These are phyloP conservation scores for Abscondita cerata DNA, from an alignment of 2,888 invertebrate species.

Conservation along the genomic window DNA sequence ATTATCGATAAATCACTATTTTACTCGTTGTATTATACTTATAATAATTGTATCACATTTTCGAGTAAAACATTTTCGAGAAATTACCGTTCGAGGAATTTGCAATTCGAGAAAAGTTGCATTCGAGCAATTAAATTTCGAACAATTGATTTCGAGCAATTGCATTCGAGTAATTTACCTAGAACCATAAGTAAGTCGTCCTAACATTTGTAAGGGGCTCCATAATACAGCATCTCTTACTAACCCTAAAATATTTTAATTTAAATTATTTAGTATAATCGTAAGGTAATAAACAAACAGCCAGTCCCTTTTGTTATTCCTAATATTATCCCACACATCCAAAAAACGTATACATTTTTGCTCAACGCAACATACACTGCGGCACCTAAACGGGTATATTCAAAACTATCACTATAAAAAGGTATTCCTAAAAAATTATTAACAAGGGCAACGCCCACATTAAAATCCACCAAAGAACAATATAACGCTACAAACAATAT, in stretches of 20 bases:
- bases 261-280: no score
- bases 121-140: no score
- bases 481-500: conserved; percentile 4
- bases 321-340: conserved; percentile 48
- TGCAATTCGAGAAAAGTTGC: no score
- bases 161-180: no score
- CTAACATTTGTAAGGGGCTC: conserved; percentile 43
- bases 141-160: no score
- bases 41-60: no score
- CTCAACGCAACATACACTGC: conserved; percentile 56
- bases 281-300: conserved; percentile 44
- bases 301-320: conserved; percentile 52
- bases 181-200: conserved; percentile 47
- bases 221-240: conserved; percentile 11
- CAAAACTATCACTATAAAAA: conserved; percentile 44
- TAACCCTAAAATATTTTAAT: conserved; percentile 14
- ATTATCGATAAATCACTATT: no score
- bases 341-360: conserved; percentile 55
- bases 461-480: conserved; percentile 19
- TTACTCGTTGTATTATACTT: no score
- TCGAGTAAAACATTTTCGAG: no score
- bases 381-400: conserved; percentile 52
- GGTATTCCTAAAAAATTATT: conserved; percentile 4
- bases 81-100: no score
- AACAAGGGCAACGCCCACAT: not conserved